Base-by-base conservation (phyloP, 2,113 vertebrate species). In the Upupa epops region DNA sequence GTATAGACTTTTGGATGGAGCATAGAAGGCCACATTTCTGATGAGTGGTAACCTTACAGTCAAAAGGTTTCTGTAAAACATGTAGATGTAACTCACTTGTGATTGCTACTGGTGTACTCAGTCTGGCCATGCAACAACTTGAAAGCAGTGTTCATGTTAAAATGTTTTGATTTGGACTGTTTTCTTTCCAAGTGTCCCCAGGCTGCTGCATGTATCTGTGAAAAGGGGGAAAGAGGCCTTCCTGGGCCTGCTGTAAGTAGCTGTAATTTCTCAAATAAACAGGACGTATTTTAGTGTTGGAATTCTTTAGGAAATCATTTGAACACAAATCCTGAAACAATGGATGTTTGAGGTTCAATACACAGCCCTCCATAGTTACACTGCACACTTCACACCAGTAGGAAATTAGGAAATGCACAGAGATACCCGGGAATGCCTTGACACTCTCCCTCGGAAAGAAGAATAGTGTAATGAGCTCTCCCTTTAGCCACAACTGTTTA, bases 211-310 rank as follows among this genome's bases (percentile, higher is more conserved):
- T 99, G 98, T 91, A 92, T 96, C 52, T 99, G 98, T 96, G 98
- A 98, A 90, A 99, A 98, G 93, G 98, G 98, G 31, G 98, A 99
- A 96, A 97, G 96, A 94, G 98, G 98, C 78, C 91, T 96, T 70
- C 96, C 96, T 17, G 98, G 98, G 61, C 96, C 98, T 88, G 92
- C 97, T 83, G 98, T 99, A 96, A 99, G 98, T 98, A 96, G 46
- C 28, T 71, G 58, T 48, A 22, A 69, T 71, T 91, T 81, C 32
- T 84, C 52, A 76, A 86, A 68, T 83, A 73, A 58, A 28, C 25
- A 60, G 65, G 17, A 90, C 69, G 54, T 42, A 36, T 72, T 73
- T 91, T 1, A 59, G 25, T 86, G 19, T 36, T 80, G 26, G 16
- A 31, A 37, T 18, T 72, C 68, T 58, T 40, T 48, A 72, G 63